Evolutionary conservation across 2,888 invertebrate species (phyloP), one percentile per base, ranked within the genome.

Genomic region (Scaptodrosophila latifasciaeformis): DNA sequence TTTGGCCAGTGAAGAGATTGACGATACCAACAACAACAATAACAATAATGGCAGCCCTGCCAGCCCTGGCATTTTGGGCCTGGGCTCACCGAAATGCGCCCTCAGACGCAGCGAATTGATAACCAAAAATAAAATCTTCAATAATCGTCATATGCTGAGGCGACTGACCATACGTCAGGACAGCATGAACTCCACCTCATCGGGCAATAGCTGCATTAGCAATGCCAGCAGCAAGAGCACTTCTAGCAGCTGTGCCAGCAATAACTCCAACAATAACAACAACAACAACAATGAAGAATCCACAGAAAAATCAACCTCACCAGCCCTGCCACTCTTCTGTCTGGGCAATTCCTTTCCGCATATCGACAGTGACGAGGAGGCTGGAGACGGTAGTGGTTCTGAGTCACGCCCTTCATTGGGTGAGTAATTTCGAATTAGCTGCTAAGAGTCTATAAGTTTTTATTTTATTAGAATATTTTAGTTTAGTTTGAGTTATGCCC

Each of bases 331-430:
- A 61, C 89, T 90, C 85, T 91, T 91, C 83, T 91, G 91, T 82
- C 87, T 91, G 71, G 91, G 90, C 48, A 90, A 90, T 24, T 88
- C 89, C 39, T 91, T 92, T 85, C 92, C 92, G 59, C 92, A 92
- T 84, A 92, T 92, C 70, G 92, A 92, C 85, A 91, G 91, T 82
- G 92, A 92, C 76, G 91, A 91, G 71, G 92, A 92, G 82, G 89
- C 87, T 83, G 60, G 80, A 40, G 81, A 87, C 43, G 60, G 44
- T 29, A 68, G 59, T 50, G 54, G 49, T 6, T 9, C 45, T 82
- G 82, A 88, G 83, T 87, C 86, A 82, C 80, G 75, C 19, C 65
- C 75, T 57, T 58, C 64, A 42, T 35, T 67, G 55, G 77, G 71
- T 60, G 59, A 71, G 62, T 61, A 39, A n/a, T n/a, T n/a, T n/a